Evolutionary conservation across 2,888 invertebrate species (phyloP).

Genomic region (Nasonovia ribisnigri): DNA sequence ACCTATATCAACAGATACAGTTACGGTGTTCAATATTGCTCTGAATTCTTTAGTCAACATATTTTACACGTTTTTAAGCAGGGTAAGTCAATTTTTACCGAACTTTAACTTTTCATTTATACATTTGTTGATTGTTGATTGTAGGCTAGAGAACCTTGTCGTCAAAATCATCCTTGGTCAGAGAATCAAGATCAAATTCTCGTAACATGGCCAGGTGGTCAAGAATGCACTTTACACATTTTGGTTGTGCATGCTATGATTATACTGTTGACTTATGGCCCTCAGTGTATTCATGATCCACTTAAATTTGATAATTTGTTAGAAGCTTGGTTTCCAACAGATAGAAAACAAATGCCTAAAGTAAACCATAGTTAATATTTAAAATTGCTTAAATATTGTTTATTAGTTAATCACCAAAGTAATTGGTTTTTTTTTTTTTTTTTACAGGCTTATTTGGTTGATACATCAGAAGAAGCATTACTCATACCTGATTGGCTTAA

Average conservation of each 20-base stretch:
- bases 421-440: background rate
- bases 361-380: conserved; percentile 59
- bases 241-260: conserved; percentile 87
- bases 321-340: conserved; percentile 88
- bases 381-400: background rate
- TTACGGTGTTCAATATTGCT: conserved; percentile 73
- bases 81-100: conserved; percentile 71
- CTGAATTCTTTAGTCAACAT: conserved; percentile 80
- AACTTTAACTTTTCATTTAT: conserved; percentile 35
- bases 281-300: conserved; percentile 68
- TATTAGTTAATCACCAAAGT: background rate
- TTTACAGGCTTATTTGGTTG: conserved; percentile 78
- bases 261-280: conserved; percentile 82
- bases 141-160: conserved; percentile 76
- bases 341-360: conserved; percentile 78
- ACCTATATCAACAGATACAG: conserved; percentile 72
- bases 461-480: conserved; percentile 84
- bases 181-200: conserved; percentile 82
- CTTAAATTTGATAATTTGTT: conserved; percentile 74
- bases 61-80: conserved; percentile 82
- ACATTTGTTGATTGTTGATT: conserved; percentile 53
- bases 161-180: conserved; percentile 73
- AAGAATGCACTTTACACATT: conserved; percentile 82
- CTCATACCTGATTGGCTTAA: conserved; percentile 95
- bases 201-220: conserved; percentile 83